phyloP scores from a whole-genome alignment of 2,797 vertebrate species.

The Pristis pectinata region DNA sequence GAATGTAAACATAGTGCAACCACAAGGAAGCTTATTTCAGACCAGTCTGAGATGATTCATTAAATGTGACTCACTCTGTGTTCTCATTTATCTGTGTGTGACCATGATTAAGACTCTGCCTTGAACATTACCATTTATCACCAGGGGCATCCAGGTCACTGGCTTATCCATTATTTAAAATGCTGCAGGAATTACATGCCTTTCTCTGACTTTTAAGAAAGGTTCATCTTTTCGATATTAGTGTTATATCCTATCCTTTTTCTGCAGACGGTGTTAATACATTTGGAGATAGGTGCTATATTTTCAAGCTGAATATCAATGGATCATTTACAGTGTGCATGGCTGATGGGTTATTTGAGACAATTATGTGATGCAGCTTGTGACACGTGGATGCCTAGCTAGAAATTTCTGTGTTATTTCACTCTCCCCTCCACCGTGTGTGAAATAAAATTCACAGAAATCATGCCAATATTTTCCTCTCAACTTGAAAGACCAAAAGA shows the following conservation, averaged over 20 bases:
- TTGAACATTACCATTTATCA: background rate
- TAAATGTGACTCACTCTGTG: background rate
- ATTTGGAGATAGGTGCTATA: background rate
- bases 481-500: no score
- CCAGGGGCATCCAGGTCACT: background rate
- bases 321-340: background rate
- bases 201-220: background rate
- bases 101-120: background rate
- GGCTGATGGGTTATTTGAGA: background rate
- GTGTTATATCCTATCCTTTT: background rate
- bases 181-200: background rate
- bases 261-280: background rate
- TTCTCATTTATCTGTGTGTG: background rate
- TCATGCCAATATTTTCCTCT: no score
- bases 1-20: background rate
- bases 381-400: background rate
- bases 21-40: background rate
- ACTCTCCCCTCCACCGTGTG: no score
- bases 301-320: background rate
- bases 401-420: background rate
- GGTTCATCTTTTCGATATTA: background rate
- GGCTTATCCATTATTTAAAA: conserved; percentile 7
- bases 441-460: no score
- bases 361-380: background rate
- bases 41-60: background rate